Conservation (phyloP, 2,113 vertebrate genomes). For the Nettapus auritus region DNA sequence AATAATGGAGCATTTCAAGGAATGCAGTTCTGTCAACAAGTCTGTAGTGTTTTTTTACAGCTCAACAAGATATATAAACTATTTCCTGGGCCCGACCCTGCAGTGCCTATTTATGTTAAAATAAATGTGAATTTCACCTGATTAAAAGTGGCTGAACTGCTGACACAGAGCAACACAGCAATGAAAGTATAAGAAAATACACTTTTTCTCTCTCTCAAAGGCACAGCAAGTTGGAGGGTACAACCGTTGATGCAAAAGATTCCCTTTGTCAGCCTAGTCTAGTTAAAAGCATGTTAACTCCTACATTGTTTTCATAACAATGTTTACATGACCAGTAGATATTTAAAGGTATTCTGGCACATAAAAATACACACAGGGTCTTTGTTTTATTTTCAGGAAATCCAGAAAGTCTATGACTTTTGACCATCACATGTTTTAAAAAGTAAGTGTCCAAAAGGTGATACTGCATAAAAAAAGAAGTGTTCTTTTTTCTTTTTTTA, state of each 20-base stretch:
- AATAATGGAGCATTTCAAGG: neutral
- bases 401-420: neutral
- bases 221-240: neutral
- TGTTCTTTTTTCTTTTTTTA: neutral
- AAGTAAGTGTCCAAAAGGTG: neutral
- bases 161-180: fast-evolving
- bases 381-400: neutral
- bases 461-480: neutral
- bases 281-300: neutral
- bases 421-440: neutral
- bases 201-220: neutral
- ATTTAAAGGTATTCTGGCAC: neutral
- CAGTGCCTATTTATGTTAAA: neutral
- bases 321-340: no score
- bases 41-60: neutral
- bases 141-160: fast-evolving
- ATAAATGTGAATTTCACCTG: neutral
- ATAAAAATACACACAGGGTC: neutral
- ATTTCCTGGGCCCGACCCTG: neutral
- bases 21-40: neutral
- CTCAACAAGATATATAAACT: neutral
- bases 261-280: neutral
- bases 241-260: neutral
- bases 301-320: fast-evolving
- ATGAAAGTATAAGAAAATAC: fast-evolving